phyloP scores from a whole-genome alignment of 2,797 vertebrate species.

The Sebastes oblongus region DNA sequence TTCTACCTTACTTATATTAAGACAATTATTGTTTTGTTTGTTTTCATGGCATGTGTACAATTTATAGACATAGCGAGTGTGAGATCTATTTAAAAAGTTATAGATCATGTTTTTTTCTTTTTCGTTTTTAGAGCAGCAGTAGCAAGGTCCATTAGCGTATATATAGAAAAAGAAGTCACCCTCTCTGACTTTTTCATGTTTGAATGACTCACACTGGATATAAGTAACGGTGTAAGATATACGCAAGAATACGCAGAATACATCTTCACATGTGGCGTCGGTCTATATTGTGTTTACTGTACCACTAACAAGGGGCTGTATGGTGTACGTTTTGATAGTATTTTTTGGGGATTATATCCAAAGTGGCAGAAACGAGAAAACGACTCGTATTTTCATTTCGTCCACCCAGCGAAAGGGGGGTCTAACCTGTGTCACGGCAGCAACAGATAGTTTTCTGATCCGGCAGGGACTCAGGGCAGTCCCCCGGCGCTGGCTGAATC shows the following conservation, averaged over 20 bases:
- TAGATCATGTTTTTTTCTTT: neutral
- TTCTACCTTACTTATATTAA: neutral
- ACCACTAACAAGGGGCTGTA: too few species aligned
- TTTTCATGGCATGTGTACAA: neutral
- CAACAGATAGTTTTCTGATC: too few species aligned
- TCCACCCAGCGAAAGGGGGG: too few species aligned
- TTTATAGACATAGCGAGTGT: neutral
- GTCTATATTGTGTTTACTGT: too few species aligned
- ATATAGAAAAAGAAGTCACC: neutral
- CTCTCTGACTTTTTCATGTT: neutral
- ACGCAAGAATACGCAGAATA: too few species aligned
- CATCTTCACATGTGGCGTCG: neutral
- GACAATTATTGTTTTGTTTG: neutral
- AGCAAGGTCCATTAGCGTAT: neutral
- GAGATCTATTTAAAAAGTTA: neutral
- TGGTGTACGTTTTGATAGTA: too few species aligned
- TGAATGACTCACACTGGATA: neutral
- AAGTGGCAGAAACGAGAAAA: too few species aligned
- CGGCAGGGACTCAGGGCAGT: too few species aligned
- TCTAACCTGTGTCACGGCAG: too few species aligned
- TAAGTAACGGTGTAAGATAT: neutral
- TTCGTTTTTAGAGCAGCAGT: neutral
- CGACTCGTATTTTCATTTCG: too few species aligned
- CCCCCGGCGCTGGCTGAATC: too few species aligned
- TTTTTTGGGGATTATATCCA: accelerated